Conservation (phyloP, 2,113 vertebrate species). For the Semnornis frantzii region DNA sequence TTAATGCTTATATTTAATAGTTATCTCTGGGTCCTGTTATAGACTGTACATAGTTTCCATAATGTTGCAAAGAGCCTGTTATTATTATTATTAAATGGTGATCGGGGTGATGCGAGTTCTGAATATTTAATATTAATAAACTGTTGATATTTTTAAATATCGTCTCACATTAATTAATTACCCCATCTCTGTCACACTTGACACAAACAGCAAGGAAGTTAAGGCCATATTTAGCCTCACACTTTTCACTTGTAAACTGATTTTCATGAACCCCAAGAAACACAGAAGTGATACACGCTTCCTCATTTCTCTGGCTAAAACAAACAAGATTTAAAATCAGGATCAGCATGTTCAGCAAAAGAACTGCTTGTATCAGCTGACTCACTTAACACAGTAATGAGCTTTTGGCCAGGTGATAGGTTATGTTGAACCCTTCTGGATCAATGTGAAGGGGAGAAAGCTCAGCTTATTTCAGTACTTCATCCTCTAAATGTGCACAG, state of each 20-base stretch:
- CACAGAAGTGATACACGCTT: not conserved
- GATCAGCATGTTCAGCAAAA: not conserved
- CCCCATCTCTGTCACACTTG: too few species aligned
- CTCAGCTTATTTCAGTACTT: constrained; percentile 4
- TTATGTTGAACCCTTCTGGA: not conserved
- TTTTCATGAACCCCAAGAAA: not conserved
- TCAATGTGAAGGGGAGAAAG: not conserved
- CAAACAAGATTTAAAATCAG: not conserved
- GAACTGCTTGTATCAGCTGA: constrained; percentile 8
- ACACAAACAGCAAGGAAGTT: not conserved
- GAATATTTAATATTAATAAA: too few species aligned
- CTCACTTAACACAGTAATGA: not conserved
- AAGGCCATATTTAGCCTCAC: not conserved
- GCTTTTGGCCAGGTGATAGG: constrained; percentile 14
- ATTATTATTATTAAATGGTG: too few species aligned
- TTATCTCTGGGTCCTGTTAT: too few species aligned
- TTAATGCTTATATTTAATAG: too few species aligned
- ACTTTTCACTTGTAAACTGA: not conserved
- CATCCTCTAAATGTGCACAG: not conserved
- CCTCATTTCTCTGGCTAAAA: not conserved
- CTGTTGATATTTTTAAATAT: too few species aligned
- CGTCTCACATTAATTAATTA: too few species aligned
- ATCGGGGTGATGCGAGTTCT: too few species aligned
- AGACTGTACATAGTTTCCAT: too few species aligned
- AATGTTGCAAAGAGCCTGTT: too few species aligned